These are phyloP conservation scores for Ceratitis capitata DNA, from an alignment of 1,140 invertebrate genomes.

Conservation along the genomic window DNA sequence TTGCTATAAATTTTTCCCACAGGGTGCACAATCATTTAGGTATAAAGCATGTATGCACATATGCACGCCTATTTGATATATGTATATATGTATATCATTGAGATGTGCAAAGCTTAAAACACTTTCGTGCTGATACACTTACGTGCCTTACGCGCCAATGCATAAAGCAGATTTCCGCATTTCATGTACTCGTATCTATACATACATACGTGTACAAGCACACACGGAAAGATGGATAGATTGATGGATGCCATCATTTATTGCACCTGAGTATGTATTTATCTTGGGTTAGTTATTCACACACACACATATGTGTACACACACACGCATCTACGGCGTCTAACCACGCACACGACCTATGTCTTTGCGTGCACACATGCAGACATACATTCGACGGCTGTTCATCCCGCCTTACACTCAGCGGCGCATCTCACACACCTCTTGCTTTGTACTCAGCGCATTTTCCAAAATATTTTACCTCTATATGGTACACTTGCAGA, in stretches of 20 bases:
- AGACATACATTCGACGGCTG: background rate
- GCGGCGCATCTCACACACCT: background rate
- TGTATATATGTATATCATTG: background rate
- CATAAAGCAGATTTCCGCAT: slow-evolving; percentile 26
- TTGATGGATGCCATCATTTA: slow-evolving; percentile 32
- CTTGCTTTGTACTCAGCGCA: background rate
- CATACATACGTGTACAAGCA: too few relatives aligned
- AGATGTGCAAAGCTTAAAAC: background rate
- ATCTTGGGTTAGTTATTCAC: slow-evolving; percentile 30
- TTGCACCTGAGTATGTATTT: slow-evolving; percentile 34
- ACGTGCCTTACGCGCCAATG: slow-evolving; percentile 29
- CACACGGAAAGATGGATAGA: too few relatives aligned
- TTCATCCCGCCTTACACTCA: background rate
- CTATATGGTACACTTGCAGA: too few relatives aligned
- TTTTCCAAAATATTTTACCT: background rate
- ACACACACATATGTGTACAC: background rate
- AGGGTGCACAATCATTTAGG: background rate
- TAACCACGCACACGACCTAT: too few relatives aligned
- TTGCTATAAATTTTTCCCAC: background rate
- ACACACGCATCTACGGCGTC: background rate
- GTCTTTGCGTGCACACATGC: too few relatives aligned
- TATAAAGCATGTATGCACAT: background rate
- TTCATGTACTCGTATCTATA: too few relatives aligned
- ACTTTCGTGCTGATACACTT: slow-evolving; percentile 9
- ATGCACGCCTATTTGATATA: background rate